Conservation (phyloP, 2,888 invertebrate species). For the Parnassius apollo region DNA sequence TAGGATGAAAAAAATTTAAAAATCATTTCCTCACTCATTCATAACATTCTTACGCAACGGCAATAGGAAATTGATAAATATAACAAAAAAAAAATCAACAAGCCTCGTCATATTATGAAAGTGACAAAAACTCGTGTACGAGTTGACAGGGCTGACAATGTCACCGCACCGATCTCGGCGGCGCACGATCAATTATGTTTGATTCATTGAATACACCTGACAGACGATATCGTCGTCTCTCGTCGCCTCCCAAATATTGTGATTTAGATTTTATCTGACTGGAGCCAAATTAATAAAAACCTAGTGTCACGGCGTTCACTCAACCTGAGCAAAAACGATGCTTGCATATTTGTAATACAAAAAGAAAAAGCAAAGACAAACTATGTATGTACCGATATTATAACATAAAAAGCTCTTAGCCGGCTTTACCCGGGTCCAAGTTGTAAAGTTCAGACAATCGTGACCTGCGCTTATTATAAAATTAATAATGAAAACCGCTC, state of each 20-base stretch:
- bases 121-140: conserved; percentile 66
- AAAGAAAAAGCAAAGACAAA: no score
- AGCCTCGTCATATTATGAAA: conserved; percentile 39
- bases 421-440: no score
- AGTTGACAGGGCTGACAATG: conserved; percentile 52
- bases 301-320: conserved; percentile 9
- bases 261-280: conserved; percentile 70
- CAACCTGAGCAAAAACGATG: neutral
- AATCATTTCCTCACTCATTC: conserved; percentile 31
- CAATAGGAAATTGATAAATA: conserved; percentile 30
- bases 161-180: conserved; percentile 42
- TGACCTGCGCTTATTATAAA: no score
- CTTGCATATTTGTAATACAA: no score
- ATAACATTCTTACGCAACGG: conserved; percentile 24
- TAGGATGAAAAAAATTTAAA: neutral
- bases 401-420: no score
- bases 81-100: conserved; percentile 32
- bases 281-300: conserved; percentile 39
- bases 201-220: conserved; percentile 66
- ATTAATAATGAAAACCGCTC: no score
- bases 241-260: conserved; percentile 70
- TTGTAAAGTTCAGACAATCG: no score
- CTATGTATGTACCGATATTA: no score
- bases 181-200: conserved; percentile 72
- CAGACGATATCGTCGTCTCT: conserved; percentile 47